These are phyloP conservation scores for Stichodactyla mertensii DNA, from an alignment of 64 coral and sea anemone genomes.

Conservation along the genomic window DNA sequence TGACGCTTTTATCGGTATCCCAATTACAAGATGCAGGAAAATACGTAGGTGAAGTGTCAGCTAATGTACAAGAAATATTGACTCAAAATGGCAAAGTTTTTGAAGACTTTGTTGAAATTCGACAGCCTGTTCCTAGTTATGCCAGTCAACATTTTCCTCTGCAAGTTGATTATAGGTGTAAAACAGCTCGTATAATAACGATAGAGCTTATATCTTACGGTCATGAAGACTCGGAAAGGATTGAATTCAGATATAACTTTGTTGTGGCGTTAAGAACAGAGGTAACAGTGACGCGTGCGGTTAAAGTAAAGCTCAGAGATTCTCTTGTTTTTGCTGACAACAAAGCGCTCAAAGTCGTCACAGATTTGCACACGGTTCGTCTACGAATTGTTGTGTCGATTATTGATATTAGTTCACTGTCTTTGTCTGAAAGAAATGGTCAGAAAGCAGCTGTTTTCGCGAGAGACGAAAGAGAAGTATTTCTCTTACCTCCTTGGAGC, in stretches of 20 bases:
- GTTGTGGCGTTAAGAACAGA: slow-evolving; percentile 24
- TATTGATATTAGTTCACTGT: slow-evolving; percentile 30
- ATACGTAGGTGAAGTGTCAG: slow-evolving; percentile 23
- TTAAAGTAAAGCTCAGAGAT: slow-evolving; percentile 62
- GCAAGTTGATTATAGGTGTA: slow-evolving; percentile 44
- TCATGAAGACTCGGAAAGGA: slow-evolving; percentile 15
- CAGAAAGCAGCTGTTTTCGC: slow-evolving; percentile 41
- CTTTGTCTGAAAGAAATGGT: slow-evolving; percentile 11
- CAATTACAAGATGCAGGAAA: neutral
- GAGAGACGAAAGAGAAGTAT: slow-evolving; percentile 36
- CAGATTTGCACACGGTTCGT: slow-evolving; percentile 72
- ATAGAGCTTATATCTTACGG: slow-evolving; percentile 54
- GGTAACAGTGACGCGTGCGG: slow-evolving; percentile 19
- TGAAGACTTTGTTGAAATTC: slow-evolving; percentile 70
- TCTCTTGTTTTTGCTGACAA: slow-evolving; percentile 68
- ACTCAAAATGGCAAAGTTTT: slow-evolving; percentile 11
- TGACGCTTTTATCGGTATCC: neutral
- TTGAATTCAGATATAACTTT: slow-evolving; percentile 60
- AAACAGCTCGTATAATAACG: slow-evolving; percentile 47
- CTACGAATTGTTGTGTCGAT: slow-evolving; percentile 41
- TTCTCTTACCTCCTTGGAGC: slow-evolving; percentile 49
- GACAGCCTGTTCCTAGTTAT: slow-evolving; percentile 21
- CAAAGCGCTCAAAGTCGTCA: slow-evolving; percentile 49
- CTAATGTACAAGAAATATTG: slow-evolving; percentile 9
- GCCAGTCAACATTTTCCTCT: slow-evolving; percentile 46